phyloP scores from a whole-genome alignment of 2,797 vertebrate species.

The Labeo calbasu region DNA sequence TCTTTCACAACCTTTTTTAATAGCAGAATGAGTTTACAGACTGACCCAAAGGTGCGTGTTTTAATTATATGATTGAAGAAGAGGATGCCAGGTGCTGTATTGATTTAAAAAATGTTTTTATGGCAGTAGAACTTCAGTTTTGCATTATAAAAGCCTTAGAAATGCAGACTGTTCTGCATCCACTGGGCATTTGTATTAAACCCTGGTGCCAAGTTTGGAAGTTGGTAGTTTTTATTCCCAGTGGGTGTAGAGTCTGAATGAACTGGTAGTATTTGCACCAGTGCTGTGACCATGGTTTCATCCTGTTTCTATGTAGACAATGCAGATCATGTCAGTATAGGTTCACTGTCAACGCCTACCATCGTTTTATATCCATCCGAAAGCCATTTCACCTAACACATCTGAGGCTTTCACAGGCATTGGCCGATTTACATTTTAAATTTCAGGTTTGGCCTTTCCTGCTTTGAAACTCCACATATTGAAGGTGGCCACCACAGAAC shows the following conservation, averaged over 20 bases:
- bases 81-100: not conserved
- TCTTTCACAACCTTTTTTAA: not conserved
- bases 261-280: slow-evolving; percentile 29
- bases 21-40: not conserved
- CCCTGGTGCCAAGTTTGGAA: not conserved
- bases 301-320: slow-evolving; percentile 77
- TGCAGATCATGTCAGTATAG: slow-evolving; percentile 44
- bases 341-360: slow-evolving; percentile 56
- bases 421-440: not conserved
- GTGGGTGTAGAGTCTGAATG: slow-evolving; percentile 7
- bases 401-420: not conserved
- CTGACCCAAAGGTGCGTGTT: slow-evolving; percentile 7
- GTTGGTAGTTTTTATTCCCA: slow-evolving; percentile 7
- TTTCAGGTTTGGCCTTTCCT: slow-evolving; percentile 52
- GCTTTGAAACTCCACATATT: slow-evolving; percentile 33
- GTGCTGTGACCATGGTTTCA: slow-evolving; percentile 65
- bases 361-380: slow-evolving; percentile 52
- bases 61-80: slow-evolving; percentile 21
- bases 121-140: not conserved
- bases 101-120: not conserved
- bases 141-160: not conserved
- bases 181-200: not conserved
- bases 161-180: not conserved
- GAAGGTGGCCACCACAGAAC: slow-evolving; percentile 26
- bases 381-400: slow-evolving; percentile 14